Percentiles rank a stretch among this genome's conserved stretches.
Evolutionary conservation across 2,113 vertebrate species (phyloP).

Genomic region (Osmerus mordax): DNA sequence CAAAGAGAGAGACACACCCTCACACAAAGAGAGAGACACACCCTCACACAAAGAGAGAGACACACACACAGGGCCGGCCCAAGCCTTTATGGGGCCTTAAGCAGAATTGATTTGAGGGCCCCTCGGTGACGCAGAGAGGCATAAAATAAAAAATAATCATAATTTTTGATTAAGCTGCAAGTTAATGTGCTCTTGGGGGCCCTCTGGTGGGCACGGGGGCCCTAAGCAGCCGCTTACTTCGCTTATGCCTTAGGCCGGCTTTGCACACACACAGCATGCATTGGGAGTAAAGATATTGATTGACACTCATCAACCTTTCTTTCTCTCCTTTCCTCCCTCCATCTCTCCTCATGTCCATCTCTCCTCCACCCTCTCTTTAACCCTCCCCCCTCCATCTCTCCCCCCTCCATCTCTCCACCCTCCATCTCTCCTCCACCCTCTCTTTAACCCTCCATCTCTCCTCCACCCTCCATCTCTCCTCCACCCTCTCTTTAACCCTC

Average conservation of each 20-base stretch:
- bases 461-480: no score
- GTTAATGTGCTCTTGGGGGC: no score
- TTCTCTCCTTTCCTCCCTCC: not conserved
- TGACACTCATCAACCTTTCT: not conserved
- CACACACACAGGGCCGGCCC: no score
- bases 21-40: not conserved
- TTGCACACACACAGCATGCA: not conserved
- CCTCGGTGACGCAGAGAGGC: no score
- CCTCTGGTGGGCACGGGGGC: no score
- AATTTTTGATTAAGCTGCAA: not conserved
- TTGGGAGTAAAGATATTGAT: no score
- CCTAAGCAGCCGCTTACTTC: no score
- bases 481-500: not conserved
- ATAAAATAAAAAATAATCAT: not conserved
- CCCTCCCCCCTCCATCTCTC: conserved; percentile 21
- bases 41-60: not conserved
- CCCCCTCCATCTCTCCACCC: conserved; percentile 24
- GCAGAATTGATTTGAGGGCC: no score
- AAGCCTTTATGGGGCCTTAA: no score
- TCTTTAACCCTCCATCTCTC: not conserved
- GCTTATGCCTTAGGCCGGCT: no score
- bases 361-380: not conserved
- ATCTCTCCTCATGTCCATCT: not conserved
- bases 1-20: not conserved
- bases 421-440: not conserved